Percentiles rank a stretch among this genome's conserved stretches.
These are phyloP conservation scores for Conistra vaccinii DNA, from an alignment of 2,888 invertebrate species.

Conservation along the genomic window DNA sequence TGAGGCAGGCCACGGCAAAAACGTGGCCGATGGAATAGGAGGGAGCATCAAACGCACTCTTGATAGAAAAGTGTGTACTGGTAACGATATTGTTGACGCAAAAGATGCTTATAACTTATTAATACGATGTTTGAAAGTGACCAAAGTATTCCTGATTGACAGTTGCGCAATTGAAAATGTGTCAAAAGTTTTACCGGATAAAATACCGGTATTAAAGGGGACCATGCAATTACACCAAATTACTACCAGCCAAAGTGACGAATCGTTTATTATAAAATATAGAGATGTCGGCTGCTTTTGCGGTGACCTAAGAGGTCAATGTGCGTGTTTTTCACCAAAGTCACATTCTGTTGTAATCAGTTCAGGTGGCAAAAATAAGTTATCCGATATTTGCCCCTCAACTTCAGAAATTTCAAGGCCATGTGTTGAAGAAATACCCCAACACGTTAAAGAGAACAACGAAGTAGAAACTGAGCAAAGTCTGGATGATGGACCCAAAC, in stretches of 20 bases:
- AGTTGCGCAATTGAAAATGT: constrained; percentile 11
- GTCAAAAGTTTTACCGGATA: constrained; percentile 9
- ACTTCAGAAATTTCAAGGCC: not conserved
- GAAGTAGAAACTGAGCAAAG: constrained; percentile 1
- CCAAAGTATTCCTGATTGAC: constrained; percentile 16
- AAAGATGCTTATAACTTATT: constrained; percentile 17
- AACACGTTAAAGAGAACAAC: not conserved
- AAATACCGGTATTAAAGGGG: constrained; percentile 10
- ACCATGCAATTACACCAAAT: constrained; percentile 18
- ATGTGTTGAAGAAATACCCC: not conserved
- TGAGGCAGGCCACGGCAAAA: constrained; percentile 12
- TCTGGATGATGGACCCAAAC: not conserved
- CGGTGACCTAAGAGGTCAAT: constrained; percentile 10
- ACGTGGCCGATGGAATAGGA: constrained; percentile 6
- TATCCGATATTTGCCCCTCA: too few relatives aligned
- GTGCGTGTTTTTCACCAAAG: constrained; percentile 13
- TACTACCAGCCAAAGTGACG: constrained; percentile 3
- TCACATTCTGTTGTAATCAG: constrained; percentile 9
- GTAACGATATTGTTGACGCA: constrained; percentile 13
- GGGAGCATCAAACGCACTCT: too few relatives aligned
- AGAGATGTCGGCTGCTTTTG: constrained; percentile 11
- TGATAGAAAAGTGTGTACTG: not conserved
- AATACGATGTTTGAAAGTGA: constrained; percentile 7
- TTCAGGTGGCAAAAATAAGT: not conserved
- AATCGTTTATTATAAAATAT: constrained; percentile 14